Base-by-base conservation (phyloP, 1,140 invertebrate species). In the Brevipalpus yothersi region DNA sequence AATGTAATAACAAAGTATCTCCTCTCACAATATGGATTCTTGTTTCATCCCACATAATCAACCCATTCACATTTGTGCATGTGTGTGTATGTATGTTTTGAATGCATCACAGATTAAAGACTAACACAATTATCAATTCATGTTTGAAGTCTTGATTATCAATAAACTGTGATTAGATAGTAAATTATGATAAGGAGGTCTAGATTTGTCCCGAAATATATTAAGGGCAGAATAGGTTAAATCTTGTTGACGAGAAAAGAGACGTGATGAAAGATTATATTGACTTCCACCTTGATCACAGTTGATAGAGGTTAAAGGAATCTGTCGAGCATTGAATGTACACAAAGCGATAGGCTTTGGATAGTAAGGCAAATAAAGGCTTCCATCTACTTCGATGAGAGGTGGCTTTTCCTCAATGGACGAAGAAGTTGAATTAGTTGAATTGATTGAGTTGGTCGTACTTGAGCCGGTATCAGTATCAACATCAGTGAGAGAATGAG, bases 281-380 rank as follows among this genome's bases (percentile, higher is more conserved):
- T n/a, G 49, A 51, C 49, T 51, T 19, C 21, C 49, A 51, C 17
- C 49, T 17, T 51, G 49, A 51, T 51, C 49, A 51, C 49, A 51
- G 49, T 51, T 51, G n/a, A 51, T n/a, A 51, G 41, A 53, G 47
- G 49, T 21, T 17, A 51, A 31, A 41, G 58, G 23, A 43, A 56
- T 59, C 43, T 55, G 61, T 54, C 58, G 58, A 61, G 42, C 61
- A 58, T 57, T 57, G 21, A 57, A 57, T 12, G 21, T 57, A 43
- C 56, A 57, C n/a, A 57, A 42, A 21, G 56, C 56, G 7, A 21
- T 19, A n/a, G 56, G 56, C 43, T 57, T 57, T 13, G 56, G 56
- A 57, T 39, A 21, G 19, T 43, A 13, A 57, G 40, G 17, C 41
- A 55, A 42, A 12, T 57, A 43, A 42, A 57, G 56, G 40, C 40